Evolutionary conservation across 2,888 invertebrate genomes (phyloP), one percentile per base, ranked within the genome.

Genomic region (Drosophila stalkeri): DNA sequence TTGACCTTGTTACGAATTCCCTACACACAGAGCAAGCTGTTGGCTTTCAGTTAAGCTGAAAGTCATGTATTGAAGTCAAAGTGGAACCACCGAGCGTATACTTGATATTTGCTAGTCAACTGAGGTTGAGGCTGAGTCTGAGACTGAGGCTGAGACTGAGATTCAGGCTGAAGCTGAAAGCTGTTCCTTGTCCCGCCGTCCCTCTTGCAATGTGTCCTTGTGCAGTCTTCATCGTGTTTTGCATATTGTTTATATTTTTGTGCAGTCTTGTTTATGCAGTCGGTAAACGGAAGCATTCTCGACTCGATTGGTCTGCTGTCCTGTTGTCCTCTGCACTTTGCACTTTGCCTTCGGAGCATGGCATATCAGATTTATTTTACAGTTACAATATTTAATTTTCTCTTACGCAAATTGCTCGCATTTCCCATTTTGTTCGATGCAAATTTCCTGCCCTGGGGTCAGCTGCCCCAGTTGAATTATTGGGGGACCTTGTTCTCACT

Each of bases 361-460:
- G 75, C 72, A 75, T 82, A 88, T 82, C 83, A 79, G 86, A 88
- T 88, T 82, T 82, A 82, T 88, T 74, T 81, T 73, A 72, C 80
- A 84, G 89, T 73, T 77, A 86, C 86, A 90, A 83, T 90, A 86
- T 86, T 86, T 90, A 77, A 86, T 83, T 90, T 88, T 74, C 82
- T 82, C 82, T 84, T 74, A 81, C 77, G 81, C 87, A 89, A 86
- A 86, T 81, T 86, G 89, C 75, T 80, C 69, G 68, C 86, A 74
- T 78, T 81, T 79, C 64, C 66, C 66, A 57, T 71, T 86, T 73
- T 76, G 62, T 60, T 57, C 63, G 52, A 79, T 86, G 81, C 67
- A 80, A 82, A 82, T 82, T 69, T 69, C 31, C 4, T 7, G 52
- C 46, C 46, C 12, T 9, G 44, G 52, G 59, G 43, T 57, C 78